These are phyloP conservation scores for Suricata suricatta DNA, from an alignment of 2,113 vertebrate genomes.

Conservation along the genomic window DNA sequence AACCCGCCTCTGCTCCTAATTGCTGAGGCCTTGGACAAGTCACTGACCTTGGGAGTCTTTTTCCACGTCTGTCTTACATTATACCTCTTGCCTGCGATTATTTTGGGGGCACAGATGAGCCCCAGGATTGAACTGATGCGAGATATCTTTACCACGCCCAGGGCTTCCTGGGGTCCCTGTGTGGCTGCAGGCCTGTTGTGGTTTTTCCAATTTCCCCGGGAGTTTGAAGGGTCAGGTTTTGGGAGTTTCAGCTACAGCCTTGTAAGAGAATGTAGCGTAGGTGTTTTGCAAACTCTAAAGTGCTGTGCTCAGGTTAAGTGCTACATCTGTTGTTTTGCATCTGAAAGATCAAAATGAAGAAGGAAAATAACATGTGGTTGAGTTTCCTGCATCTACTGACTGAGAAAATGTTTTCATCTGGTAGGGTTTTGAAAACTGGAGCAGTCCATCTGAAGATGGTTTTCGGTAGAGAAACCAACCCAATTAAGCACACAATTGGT, in stretches of 20 bases:
- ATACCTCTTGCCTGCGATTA: accelerated
- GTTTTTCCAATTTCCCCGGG: neutral
- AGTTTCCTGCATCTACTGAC: neutral
- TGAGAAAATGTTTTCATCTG: neutral
- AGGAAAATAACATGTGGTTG: neutral
- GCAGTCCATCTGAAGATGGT: neutral
- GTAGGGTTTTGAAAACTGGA: neutral
- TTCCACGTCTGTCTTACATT: accelerated
- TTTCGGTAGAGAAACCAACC: neutral
- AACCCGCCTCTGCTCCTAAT: neutral
- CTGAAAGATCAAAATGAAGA: neutral
- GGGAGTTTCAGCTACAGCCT: neutral
- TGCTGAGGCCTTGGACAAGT: neutral
- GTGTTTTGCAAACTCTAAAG: neutral
- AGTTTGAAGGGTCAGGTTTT: neutral
- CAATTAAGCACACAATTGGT: accelerated
- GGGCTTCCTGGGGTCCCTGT: neutral
- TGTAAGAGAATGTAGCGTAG: accelerated
- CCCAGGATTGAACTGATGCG: neutral
- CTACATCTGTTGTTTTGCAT: neutral
- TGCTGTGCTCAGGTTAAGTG: neutral
- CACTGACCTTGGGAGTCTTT: neutral
- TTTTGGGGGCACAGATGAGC: neutral
- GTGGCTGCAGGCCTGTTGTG: neutral
- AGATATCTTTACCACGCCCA: neutral